Evolutionary conservation across 2,888 invertebrate genomes (phyloP), one percentile per base, ranked within the genome.

Genomic region (Saturnia pavonia): DNA sequence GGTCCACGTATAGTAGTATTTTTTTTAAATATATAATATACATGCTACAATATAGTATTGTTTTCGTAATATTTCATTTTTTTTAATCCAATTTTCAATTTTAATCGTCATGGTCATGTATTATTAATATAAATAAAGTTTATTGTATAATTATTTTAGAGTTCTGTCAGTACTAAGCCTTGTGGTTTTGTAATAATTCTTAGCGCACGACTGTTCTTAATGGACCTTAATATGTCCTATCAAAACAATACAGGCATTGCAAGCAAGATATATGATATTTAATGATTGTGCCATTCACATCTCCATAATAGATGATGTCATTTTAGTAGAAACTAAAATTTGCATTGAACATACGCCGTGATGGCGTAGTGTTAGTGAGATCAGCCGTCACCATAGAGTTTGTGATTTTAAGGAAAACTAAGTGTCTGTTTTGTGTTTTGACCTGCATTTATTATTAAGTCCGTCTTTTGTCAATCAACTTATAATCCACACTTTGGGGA

Each of bases 241-340:
- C 75, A 77, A 78, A 69, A 72, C 69, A 70, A 78, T 75, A 75
- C 72, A 75, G 72, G 70, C 40, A 40, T 65, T 65, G 65, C 75
- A 80, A 81, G 75, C 75, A 73, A 78, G 79, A 81, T 74, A 72
- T 75, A 76, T 72, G 74, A 67, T 63, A 42, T 70, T 68, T 77
- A 77, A 77, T 76, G 77, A 75, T 74, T 75, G 72, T 72, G 68
- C 72, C 73, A 72, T 72, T 69, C 67, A 40, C 60, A 67, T 71
- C 63, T 67, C 48, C 60, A 70, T 74, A 76, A 75, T 73, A 73
- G 71, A 76, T 80, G 77, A 82, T 78, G 78, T 82, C 82, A 81
- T 69, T 25, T 22, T 51, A 45, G 63, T 71, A 60, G 71, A 69
- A 51, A 68, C 63, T 73, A 22, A n/a, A 65, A 40, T 40, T 57